Conservation (phyloP, 2,113 vertebrate genomes). For the Dermatemys mawii region DNA sequence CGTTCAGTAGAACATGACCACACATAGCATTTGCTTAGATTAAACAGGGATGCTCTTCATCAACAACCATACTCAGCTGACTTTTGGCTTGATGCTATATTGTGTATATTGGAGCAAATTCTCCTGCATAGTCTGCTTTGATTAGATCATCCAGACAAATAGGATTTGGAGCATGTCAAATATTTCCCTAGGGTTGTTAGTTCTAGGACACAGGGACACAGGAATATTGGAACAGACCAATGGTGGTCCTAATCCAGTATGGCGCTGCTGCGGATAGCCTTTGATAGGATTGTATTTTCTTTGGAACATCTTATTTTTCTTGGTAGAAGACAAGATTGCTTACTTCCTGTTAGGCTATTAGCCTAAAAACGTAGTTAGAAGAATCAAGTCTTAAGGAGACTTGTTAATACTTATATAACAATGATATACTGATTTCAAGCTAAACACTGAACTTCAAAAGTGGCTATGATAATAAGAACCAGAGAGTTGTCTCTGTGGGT, state of each 20-base stretch:
- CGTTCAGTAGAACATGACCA: not conserved
- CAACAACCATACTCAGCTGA: not conserved
- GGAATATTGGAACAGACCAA: not conserved
- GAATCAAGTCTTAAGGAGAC: not conserved
- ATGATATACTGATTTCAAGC: constrained; percentile 27
- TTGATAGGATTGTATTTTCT: not conserved
- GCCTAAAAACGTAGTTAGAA: not conserved
- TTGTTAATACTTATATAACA: constrained; percentile 44
- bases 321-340: not conserved
- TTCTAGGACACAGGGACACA: not conserved
- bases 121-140: not conserved
- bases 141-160: not conserved
- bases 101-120: not conserved
- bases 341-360: not conserved
- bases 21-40: not conserved
- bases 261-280: not conserved
- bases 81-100: not conserved
- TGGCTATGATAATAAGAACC: constrained; percentile 35
- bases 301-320: not conserved
- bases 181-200: not conserved
- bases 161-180: not conserved
- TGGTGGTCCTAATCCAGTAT: not conserved
- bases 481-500: constrained; percentile 38
- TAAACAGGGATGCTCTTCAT: not conserved
- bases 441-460: constrained; percentile 37